A percentile compares a stretch with the other conserved stretches of the same genome.
Evolutionary conservation across 2,113 vertebrate species (phyloP).

Genomic region (Steatornis caripensis): DNA sequence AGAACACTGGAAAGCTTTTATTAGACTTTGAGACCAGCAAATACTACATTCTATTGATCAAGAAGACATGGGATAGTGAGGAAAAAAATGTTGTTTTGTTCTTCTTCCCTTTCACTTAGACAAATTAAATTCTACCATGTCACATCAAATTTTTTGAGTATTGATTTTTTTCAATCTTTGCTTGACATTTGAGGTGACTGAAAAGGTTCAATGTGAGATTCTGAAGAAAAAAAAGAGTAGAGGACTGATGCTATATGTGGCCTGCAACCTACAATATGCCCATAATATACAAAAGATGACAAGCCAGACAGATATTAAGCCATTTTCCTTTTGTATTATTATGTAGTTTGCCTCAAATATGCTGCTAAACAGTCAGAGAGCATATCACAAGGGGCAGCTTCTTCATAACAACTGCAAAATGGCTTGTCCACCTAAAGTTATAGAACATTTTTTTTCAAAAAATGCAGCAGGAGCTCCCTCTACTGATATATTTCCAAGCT

Average conservation of each 20-base stretch:
- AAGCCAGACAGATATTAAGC: background rate
- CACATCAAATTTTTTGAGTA: conserved; percentile 3
- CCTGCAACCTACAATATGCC: background rate
- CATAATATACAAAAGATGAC: background rate
- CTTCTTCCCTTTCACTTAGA: background rate
- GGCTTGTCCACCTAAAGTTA: background rate
- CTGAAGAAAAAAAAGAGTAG: background rate
- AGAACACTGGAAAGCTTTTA: background rate
- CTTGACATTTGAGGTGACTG: conserved; percentile 39
- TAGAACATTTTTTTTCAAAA: background rate
- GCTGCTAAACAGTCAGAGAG: background rate
- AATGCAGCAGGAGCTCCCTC: conserved; percentile 58
- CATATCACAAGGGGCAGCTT: background rate
- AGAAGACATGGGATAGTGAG: background rate
- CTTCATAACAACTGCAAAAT: background rate
- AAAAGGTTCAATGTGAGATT: background rate
- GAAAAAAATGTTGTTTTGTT: background rate
- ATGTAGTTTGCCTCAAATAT: background rate
- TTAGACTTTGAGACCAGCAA: background rate
- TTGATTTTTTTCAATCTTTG: conserved; percentile 40
- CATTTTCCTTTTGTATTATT: background rate
- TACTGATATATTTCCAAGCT: background rate
- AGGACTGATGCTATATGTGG: background rate
- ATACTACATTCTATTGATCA: background rate
- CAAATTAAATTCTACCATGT: conserved; percentile 26